phyloP scores from a whole-genome alignment of 2,888 invertebrate genomes.

The Morpho achilles region DNA sequence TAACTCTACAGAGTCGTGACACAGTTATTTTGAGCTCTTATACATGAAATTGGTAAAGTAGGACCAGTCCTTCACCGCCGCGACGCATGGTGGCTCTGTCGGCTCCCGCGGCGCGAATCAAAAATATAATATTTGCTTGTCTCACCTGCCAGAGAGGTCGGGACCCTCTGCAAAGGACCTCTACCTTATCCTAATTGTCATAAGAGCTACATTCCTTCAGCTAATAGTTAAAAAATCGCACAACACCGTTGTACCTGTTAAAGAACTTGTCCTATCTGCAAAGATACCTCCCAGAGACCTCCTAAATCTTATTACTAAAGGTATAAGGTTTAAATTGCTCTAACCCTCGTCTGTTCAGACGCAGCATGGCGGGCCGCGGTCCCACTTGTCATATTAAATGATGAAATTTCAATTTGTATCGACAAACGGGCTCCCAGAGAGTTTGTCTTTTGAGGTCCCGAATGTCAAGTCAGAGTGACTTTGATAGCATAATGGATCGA shows the following conservation, averaged over 20 bases:
- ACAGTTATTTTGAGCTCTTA: background rate
- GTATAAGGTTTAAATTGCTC: background rate
- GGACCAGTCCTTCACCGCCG: conserved; percentile 11
- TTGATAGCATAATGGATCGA: too few relatives aligned
- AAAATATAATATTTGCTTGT: conserved; percentile 24
- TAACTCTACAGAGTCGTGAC: background rate
- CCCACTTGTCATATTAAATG: conserved; percentile 13
- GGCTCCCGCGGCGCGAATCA: conserved; percentile 24
- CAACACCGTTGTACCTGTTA: conserved; percentile 1
- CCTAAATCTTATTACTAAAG: background rate
- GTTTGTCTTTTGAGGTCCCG: too few relatives aligned
- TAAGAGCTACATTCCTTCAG: conserved; percentile 4
- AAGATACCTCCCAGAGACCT: background rate
- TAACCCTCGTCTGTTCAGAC: background rate
- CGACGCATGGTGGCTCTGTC: conserved; percentile 12
- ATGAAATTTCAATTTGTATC: conserved; percentile 3
- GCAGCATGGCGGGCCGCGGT: background rate
- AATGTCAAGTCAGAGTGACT: too few relatives aligned
- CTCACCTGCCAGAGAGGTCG: conserved; percentile 1
- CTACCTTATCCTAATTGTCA: background rate
- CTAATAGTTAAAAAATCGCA: background rate
- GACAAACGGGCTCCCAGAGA: too few relatives aligned
- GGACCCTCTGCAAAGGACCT: background rate
- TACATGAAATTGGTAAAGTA: background rate
- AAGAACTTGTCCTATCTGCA: background rate